Conservation (phyloP, 2,888 invertebrate genomes). For the Diabrotica balteata region DNA sequence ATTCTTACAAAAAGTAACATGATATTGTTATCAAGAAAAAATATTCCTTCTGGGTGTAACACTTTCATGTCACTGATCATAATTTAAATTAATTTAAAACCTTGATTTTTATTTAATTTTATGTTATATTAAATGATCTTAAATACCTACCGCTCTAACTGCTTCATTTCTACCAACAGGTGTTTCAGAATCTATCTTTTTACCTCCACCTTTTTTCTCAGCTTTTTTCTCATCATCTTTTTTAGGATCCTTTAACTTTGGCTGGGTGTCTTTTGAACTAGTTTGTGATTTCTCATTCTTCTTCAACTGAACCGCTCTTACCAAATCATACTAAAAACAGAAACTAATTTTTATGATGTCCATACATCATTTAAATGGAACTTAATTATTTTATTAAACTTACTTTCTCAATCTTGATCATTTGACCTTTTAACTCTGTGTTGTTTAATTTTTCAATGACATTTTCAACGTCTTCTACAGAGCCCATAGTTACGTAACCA, state of each 20-base stretch:
- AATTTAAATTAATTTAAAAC: too few relatives aligned
- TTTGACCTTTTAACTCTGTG: slow-evolving; percentile 92
- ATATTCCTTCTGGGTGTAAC: too few relatives aligned
- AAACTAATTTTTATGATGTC: neutral
- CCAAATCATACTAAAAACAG: slow-evolving; percentile 47
- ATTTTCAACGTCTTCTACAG: slow-evolving; percentile 85
- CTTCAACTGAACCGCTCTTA: slow-evolving; percentile 56
- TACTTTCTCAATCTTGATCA: slow-evolving; percentile 93
- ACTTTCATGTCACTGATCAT: too few relatives aligned
- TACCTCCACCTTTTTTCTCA: slow-evolving; percentile 38
- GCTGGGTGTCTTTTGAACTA: too few relatives aligned
- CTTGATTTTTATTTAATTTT: too few relatives aligned
- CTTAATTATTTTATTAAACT: slow-evolving; percentile 59
- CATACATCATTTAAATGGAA: slow-evolving; percentile 40
- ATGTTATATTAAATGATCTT: neutral
- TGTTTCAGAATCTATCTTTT: slow-evolving; percentile 39
- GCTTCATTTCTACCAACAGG: slow-evolving; percentile 3
- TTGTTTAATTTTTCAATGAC: slow-evolving; percentile 91
- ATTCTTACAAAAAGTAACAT: too few relatives aligned
- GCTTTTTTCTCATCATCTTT: slow-evolving; percentile 20
- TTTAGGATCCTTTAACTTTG: slow-evolving; percentile 10
- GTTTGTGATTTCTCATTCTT: slow-evolving; percentile 33
- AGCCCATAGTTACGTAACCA: slow-evolving; percentile 95
- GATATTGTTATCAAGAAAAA: too few relatives aligned
- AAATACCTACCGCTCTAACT: slow-evolving; percentile 5